Conservation (phyloP, 2,797 vertebrate species). For the Gallinago stenura region DNA sequence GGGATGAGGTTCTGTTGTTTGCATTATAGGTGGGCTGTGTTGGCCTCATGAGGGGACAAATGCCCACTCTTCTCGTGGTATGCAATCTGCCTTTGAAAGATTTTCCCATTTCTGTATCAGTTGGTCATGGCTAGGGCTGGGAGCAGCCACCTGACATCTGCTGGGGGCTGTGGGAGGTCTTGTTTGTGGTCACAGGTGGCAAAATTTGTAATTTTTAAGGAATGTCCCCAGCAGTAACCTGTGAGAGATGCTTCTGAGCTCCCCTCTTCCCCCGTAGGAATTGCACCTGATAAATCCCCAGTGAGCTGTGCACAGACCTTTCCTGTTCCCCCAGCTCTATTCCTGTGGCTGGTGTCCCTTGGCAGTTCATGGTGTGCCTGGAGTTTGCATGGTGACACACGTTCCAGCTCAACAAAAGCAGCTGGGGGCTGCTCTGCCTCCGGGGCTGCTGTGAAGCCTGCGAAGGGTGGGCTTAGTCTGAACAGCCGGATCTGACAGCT, state of each 20-base stretch:
- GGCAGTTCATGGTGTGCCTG: background rate
- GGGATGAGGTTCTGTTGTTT: background rate
- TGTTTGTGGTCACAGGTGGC: background rate
- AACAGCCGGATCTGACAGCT: conserved; percentile 4
- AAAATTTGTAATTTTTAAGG: background rate
- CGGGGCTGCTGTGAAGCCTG: background rate
- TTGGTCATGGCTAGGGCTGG: background rate
- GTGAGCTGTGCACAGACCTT: background rate
- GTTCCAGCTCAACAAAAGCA: no score
- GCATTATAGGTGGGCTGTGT: background rate
- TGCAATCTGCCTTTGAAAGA: background rate
- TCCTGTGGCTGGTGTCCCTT: background rate
- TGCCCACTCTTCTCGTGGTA: background rate
- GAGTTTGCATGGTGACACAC: background rate
- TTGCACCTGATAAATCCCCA: background rate
- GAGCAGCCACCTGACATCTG: background rate
- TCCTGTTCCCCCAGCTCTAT: background rate
- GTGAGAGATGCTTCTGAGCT: background rate
- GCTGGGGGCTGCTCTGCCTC: background rate
- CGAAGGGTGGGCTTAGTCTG: background rate
- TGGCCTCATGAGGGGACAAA: background rate
- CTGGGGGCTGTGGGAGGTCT: background rate
- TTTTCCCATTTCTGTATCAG: background rate
- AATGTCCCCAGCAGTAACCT: background rate
- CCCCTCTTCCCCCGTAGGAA: rapidly evolving